Evolutionary conservation across 2,797 vertebrate species (phyloP).

Genomic region (Avahi laniger): DNA sequence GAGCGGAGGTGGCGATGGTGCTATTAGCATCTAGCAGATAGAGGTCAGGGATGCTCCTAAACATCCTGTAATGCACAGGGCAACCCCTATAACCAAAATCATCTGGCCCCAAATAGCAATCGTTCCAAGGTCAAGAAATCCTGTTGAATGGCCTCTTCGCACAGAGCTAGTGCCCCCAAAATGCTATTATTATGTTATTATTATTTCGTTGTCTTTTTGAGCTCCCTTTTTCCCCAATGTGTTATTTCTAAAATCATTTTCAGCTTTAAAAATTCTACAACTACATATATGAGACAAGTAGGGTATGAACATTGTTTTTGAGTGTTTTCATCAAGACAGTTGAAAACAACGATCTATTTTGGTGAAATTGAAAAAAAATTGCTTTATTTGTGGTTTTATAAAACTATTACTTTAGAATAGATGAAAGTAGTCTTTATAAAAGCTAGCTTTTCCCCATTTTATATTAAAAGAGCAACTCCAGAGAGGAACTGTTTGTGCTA

Average conservation of each 20-base stretch:
- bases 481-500: not conserved
- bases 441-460: not conserved
- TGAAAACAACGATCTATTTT: slow-evolving; percentile 42
- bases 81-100: not conserved
- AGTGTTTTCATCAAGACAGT: slow-evolving; percentile 1
- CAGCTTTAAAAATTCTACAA: not conserved
- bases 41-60: not conserved
- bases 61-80: not conserved
- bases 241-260: not conserved
- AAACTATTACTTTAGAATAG: slow-evolving; percentile 34
- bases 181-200: not conserved
- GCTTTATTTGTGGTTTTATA: not conserved
- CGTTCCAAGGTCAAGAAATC: not conserved
- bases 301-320: not conserved
- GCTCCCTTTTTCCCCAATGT: not conserved
- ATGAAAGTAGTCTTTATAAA: not conserved
- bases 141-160: not conserved
- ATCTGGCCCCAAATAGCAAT: not conserved
- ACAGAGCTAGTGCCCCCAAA: not conserved
- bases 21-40: not conserved
- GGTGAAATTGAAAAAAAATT: slow-evolving; percentile 11
- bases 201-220: not conserved
- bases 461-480: not conserved
- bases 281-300: not conserved
- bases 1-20: too few relatives aligned